phyloP scores from a whole-genome alignment of 2,797 vertebrate species.

The Falco columbarius region DNA sequence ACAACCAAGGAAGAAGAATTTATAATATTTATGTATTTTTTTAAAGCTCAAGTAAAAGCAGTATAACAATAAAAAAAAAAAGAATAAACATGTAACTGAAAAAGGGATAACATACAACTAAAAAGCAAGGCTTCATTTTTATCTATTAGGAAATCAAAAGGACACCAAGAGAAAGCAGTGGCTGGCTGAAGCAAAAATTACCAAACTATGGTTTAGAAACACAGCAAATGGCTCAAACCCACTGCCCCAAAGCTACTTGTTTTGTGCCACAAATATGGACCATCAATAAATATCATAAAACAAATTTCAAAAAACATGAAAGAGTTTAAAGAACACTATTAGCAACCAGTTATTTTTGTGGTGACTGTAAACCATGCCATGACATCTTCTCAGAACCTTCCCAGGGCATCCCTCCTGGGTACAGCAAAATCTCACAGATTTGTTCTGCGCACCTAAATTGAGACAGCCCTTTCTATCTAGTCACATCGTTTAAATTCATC shows the following conservation, averaged over 20 bases:
- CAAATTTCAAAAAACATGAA: background rate
- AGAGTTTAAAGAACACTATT: background rate
- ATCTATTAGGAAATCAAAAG: background rate
- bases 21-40: background rate
- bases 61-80: background rate
- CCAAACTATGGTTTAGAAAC: background rate
- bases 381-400: background rate
- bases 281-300: background rate
- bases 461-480: background rate
- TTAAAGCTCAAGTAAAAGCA: background rate
- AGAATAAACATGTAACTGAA: background rate
- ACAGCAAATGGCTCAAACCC: background rate
- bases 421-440: background rate
- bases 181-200: background rate
- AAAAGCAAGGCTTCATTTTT: background rate
- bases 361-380: background rate
- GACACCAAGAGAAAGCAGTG: background rate
- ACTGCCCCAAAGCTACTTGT: background rate
- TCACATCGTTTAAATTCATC: background rate
- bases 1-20: background rate
- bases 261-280: background rate
- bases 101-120: background rate
- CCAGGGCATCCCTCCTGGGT: background rate
- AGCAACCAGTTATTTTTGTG: background rate
- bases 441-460: background rate